phyloP scores from a whole-genome alignment of 2,797 vertebrate species.

The Enteromius unitaeniatus region DNA sequence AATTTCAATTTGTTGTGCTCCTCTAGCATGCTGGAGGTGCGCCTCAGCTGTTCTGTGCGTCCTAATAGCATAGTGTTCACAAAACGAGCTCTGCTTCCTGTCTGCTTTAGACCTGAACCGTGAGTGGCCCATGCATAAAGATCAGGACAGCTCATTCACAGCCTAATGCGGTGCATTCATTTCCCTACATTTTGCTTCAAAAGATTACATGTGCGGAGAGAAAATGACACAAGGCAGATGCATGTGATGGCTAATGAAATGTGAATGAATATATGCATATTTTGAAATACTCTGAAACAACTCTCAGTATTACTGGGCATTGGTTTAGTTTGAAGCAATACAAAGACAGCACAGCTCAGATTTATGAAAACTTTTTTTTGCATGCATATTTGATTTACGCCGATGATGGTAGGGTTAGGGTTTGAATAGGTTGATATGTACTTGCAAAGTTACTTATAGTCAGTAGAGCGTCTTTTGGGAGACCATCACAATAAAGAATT shows the following conservation, averaged over 20 bases:
- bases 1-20: background rate
- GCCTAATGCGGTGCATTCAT: slow-evolving; percentile 52
- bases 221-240: slow-evolving; percentile 34
- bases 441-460: no score
- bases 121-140: slow-evolving; percentile 52
- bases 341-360: background rate
- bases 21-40: slow-evolving; percentile 6
- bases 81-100: background rate
- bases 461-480: no score
- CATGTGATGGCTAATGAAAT: slow-evolving; percentile 44
- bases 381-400: no score
- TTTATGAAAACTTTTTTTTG: background rate
- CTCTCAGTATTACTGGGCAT: background rate
- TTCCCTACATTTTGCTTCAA: slow-evolving; percentile 51
- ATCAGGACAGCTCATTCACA: slow-evolving; percentile 49
- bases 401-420: no score
- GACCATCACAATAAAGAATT: no score
- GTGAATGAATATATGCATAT: no score
- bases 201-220: slow-evolving; percentile 34
- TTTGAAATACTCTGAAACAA: no score
- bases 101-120: background rate
- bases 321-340: background rate
- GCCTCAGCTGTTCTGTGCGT: background rate
- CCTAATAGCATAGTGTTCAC: background rate
- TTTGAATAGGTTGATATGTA: no score